Base-by-base conservation (phyloP, 2,113 vertebrate species). In the Heterotis niloticus region DNA sequence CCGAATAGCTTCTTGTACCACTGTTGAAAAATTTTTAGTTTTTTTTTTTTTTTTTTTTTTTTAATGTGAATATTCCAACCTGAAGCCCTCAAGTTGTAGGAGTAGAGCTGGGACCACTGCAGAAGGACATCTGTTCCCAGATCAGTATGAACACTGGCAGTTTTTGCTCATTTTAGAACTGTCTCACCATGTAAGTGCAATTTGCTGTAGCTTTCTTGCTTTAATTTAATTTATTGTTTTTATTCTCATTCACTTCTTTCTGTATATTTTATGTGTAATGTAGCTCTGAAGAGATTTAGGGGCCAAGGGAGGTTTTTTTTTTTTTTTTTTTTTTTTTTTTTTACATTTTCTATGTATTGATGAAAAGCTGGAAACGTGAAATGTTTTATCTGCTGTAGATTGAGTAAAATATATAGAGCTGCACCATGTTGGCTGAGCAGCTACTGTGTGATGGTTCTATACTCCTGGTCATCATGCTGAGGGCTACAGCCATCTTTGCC, bases 121-220 rank as follows among this genome's bases (percentile, higher is more conserved):
- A 44, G 34, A 44, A 44, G 34, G 7, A 44, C 34, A 44, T 44
- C 34, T 44, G 34, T 44, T 44, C 34, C 7, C 34, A 44, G 34
- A 44, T 44, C 34, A 44, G 34, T 44, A 44, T 44, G 34, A 44
- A 44, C 34, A 44, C 34, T 44, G 34, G 34, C 34, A 44, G 34
- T 44, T 44, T 44, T 44, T 44, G 34, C 34, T 44, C 7, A 16
- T 72, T 52, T 51, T 72, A 72, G 69, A 72, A 52, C 44, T n/a
- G 34, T 44, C 23, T 72, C 69, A 72, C 69, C 23, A n/a, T 52
- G 69, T 52, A 52, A 72, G 69, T 72, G 69, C 69, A 51, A 72
- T 72, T 72, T n/a, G 44, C 69, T 54, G 69, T 52, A 72, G 69
- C 69, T 72, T 34, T 44, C 68, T 72, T 51, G 23, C 29, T 72